Percentiles rank a stretch among this genome's conserved stretches.
phyloP scores from a whole-genome alignment of 2,888 invertebrate genomes.

The Xestia c-nigrum region DNA sequence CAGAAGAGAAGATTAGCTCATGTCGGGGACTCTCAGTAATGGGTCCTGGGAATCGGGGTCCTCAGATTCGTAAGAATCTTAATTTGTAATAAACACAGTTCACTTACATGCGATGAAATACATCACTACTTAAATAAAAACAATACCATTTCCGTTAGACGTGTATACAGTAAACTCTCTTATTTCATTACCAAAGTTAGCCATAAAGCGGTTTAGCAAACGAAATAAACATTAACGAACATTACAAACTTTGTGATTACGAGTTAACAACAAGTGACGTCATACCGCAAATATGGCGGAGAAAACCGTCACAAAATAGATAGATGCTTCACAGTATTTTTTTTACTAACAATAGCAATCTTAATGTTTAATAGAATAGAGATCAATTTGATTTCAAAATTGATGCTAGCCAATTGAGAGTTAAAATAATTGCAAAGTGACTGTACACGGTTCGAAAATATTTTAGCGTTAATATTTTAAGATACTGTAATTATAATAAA shows the following conservation, averaged over 20 bases:
- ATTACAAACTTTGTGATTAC: slow-evolving; percentile 56
- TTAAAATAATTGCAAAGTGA: background rate
- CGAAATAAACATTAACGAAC: slow-evolving; percentile 32
- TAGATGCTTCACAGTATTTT: background rate
- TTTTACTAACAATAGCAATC: background rate
- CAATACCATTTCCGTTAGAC: background rate
- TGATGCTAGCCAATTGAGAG: background rate
- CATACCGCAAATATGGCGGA: slow-evolving; percentile 53
- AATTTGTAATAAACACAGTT: background rate
- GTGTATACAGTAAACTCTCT: background rate
- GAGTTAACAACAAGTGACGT: slow-evolving; percentile 54
- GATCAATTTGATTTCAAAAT: background rate
- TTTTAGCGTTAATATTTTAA: background rate
- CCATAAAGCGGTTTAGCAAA: slow-evolving; percentile 46
- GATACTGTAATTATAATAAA: too few species aligned
- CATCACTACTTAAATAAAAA: background rate
- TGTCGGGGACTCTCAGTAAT: too few species aligned
- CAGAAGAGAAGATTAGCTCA: too few species aligned
- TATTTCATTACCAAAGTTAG: slow-evolving; percentile 23
- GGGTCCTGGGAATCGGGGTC: too few species aligned
- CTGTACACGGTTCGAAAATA: background rate
- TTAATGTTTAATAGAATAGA: background rate
- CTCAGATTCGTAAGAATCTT: background rate
- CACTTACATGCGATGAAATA: background rate
- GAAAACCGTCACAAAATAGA: slow-evolving; percentile 15